Base-by-base conservation (phyloP, 2,113 vertebrate species). In the Numida meleagris region DNA sequence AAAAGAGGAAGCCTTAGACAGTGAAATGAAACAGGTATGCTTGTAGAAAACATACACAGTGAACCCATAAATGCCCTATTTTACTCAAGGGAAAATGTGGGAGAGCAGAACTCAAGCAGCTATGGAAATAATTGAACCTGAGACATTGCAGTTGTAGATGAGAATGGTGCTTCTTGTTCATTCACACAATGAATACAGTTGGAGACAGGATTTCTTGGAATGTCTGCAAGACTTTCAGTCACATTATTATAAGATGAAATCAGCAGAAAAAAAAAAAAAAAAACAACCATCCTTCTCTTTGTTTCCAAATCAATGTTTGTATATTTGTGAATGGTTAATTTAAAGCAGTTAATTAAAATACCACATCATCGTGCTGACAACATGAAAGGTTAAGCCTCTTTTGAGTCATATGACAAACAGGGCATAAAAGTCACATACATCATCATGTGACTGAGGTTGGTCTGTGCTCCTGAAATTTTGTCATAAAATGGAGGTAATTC, bases 141-240 rank as follows among this genome's bases (percentile, higher is more conserved):
- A 70, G 90, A 38, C 0, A 0, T 48, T 40, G 33, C 5, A 82
- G 3, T 10, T 65, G 4, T 31, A 74, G n/a, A n/a, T 29, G 34
- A 82, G 59, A 19, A 65, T 57, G 10, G 14, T 55, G 42, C 3
- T 70, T 8, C 4, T 1, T 40, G 5, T 38, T 51, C 34, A 25
- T 51, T n/a, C 5, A 2, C 3, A 23, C 1, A 4, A 3, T 43
- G 17, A 68, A 33, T 5, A 73, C 6, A 53, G 34, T 14, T 40
- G 13, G 9, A 40, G 36, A 55, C 4, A 53, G 24, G 33, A 4
- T 58, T 85, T 59, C 46, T 12, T 33, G 21, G 7, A 68, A 4
- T 18, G 6, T 7, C n/a, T 62, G n/a, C 27, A 5, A 0, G 0
- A 33, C 4, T 59, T 88, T 58, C 36, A 73, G 4, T 12, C 17